Evolutionary conservation across 2,797 vertebrate species (phyloP).

Genomic region (Forpus xanthops): DNA sequence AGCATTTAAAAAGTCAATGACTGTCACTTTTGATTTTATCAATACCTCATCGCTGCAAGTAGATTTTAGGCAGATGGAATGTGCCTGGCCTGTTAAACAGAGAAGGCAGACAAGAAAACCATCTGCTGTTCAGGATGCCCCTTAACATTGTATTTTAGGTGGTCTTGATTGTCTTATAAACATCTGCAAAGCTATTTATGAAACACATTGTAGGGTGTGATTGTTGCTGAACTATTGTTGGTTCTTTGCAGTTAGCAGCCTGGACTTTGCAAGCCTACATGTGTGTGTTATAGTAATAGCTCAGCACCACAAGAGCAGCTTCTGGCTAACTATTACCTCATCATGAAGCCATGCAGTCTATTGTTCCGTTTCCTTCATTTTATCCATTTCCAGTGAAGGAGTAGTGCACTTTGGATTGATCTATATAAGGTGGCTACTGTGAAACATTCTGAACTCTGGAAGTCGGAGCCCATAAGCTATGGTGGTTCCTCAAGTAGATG

Average conservation of each 20-base stretch:
- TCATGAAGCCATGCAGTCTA: background rate
- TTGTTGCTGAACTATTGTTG: background rate
- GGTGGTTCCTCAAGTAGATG: background rate
- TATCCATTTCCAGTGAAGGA: background rate
- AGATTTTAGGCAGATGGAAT: background rate
- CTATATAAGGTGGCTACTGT: background rate
- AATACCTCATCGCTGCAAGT: fast-evolving
- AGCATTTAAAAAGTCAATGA: background rate
- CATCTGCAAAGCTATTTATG: background rate
- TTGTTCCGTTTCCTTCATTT: background rate
- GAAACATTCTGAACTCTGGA: background rate
- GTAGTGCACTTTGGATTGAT: background rate
- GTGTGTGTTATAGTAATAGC: background rate
- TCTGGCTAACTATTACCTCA: background rate
- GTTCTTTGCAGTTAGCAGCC: background rate
- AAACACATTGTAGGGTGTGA: background rate
- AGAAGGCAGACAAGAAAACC: background rate
- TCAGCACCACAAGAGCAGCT: background rate
- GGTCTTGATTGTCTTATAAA: background rate
- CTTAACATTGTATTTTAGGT: background rate
- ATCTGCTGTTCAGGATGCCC: background rate
- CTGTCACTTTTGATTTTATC: background rate
- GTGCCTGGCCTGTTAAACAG: background rate
- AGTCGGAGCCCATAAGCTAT: background rate
- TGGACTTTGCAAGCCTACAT: background rate